Evolutionary conservation across 35 echinoderm and acorn worm species (phyloP), one percentile per base, ranked within the genome.

Genomic region (Amphiura filiformis): DNA sequence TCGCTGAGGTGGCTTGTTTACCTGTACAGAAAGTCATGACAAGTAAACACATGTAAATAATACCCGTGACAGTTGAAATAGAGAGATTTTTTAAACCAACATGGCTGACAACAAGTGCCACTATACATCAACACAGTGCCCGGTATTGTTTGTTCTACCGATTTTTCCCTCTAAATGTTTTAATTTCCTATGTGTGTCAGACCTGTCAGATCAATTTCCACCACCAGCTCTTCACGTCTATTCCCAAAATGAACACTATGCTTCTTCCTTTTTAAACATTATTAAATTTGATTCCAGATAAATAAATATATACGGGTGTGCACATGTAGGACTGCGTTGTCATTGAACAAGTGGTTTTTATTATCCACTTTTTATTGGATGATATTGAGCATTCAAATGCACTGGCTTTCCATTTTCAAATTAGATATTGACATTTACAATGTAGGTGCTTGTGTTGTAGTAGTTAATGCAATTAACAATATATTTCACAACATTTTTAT

Each of bases 1-100:
- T 93, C 28, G 84, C 85, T 32, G 90, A 88, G 23, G 88, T 89
- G 7, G 90, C 87, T 78, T 37, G 75, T 57, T 91, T 61, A 38
- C 77, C 89, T 88, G 77, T 80, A 37, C 32, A 86, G 23, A 52
- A 84, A 17, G 56, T 26, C 26, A 81, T 39, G 5, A 81, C 4
- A 18, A 70, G 26, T 11, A 11, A 70, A 30, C 61, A 70, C 2
- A 70, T 11, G 26, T 70, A 70, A 5, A 70, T 70, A 18, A 70
- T 30, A 70, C 2, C 28, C 17, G 61, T 70, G 61, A 70, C 61
- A 70, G 28, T 70, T 70, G 17, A 2, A 23, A 70, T 70, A 70
- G 26, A 11, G 61, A 70, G 7, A 70, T 70, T 70, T n/a, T 70
- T 70, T 18, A 70, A 52, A 70, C 17, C 61, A 52, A 70, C 61